These are phyloP conservation scores for Pangasianodon gigas DNA, from an alignment of 2,113 vertebrate genomes.

Conservation along the genomic window DNA sequence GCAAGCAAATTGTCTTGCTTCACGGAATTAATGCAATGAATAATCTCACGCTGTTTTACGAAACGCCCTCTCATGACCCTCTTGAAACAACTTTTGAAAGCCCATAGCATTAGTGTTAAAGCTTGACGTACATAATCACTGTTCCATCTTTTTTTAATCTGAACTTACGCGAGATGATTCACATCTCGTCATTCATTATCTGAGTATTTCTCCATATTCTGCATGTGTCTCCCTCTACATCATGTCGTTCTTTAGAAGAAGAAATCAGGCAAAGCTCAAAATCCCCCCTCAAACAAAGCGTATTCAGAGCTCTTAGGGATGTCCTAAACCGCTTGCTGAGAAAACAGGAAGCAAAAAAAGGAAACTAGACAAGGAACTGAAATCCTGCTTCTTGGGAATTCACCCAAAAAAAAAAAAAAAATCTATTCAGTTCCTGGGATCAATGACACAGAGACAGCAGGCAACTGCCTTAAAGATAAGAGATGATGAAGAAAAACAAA, in stretches of 20 bases:
- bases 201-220: neutral
- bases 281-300: neutral
- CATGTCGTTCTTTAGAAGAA: neutral
- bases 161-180: neutral
- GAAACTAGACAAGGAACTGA: conserved; percentile 31
- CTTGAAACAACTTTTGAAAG: neutral
- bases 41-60: neutral
- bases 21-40: neutral
- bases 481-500: neutral
- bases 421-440: neutral
- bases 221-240: neutral
- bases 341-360: conserved; percentile 25
- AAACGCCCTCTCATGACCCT: neutral
- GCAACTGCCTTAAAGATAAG: neutral
- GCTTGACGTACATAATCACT: neutral
- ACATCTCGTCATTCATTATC: too few species aligned
- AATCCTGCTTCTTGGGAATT: conserved; percentile 14
- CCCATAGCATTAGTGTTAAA: neutral
- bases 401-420: neutral
- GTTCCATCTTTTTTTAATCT: neutral
- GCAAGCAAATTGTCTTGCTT: neutral
- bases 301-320: neutral
- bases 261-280: neutral
- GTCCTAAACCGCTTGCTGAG: neutral
- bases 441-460: neutral